These are phyloP conservation scores for Drosophila punjabiensis DNA, from an alignment of 1,140 invertebrate species.

Conservation along the genomic window DNA sequence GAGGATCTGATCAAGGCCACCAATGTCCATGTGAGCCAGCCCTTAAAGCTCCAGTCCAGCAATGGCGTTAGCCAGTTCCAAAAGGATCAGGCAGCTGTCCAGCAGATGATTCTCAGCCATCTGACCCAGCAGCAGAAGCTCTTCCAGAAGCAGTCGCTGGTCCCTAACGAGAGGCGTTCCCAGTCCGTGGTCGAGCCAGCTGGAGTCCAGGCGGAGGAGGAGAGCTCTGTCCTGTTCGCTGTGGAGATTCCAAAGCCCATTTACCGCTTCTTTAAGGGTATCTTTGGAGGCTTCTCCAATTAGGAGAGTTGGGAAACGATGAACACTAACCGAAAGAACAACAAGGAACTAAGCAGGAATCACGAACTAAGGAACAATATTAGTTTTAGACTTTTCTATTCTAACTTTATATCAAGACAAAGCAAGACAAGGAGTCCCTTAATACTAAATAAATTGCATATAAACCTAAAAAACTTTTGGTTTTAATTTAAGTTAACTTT, in stretches of 20 bases:
- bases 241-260: constrained; percentile 73
- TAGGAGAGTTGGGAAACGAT: background rate
- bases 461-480: background rate
- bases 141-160: constrained; percentile 28
- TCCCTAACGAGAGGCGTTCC: constrained; percentile 35
- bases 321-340: background rate
- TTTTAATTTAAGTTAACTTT: background rate
- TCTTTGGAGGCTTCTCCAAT: constrained; percentile 66
- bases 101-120: constrained; percentile 31
- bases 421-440: constrained; percentile 1
- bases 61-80: constrained; percentile 21
- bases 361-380: constrained; percentile 4
- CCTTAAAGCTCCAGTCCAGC: constrained; percentile 20
- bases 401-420: background rate
- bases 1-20: constrained; percentile 38
- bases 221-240: constrained; percentile 63
- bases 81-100: constrained; percentile 28
- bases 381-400: constrained; percentile 1
- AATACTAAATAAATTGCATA: constrained; percentile 20
- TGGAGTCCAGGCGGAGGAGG: constrained; percentile 31
- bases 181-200: constrained; percentile 6
- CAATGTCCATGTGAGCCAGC: constrained; percentile 33
- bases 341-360: background rate
- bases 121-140: constrained; percentile 20
- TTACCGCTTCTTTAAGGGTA: constrained; percentile 69